phyloP scores from a whole-genome alignment of 2,113 vertebrate genomes.

The Petrocephalus microphthalmus region DNA sequence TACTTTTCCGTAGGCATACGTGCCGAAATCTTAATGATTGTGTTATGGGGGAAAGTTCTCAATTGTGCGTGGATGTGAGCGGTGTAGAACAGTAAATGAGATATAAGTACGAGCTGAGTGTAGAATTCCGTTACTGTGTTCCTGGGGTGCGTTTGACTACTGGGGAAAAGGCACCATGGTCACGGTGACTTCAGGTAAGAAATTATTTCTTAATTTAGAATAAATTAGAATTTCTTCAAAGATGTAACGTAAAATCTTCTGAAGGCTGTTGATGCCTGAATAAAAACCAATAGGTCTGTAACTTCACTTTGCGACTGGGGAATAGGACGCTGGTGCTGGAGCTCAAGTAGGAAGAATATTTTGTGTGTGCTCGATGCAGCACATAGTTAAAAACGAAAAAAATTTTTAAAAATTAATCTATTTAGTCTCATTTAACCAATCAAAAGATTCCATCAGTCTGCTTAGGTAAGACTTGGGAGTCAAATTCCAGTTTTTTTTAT shows the following conservation, averaged over 20 bases:
- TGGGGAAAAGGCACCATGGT: not conserved
- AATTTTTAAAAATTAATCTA: not conserved
- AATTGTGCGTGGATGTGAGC: not conserved
- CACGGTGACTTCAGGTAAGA: not conserved
- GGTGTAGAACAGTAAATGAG: not conserved
- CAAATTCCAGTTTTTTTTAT: not conserved
- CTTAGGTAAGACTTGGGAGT: not conserved
- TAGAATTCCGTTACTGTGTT: not conserved
- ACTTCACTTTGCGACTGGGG: not conserved
- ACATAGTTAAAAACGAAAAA: too few species aligned
- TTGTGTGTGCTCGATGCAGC: too few species aligned
- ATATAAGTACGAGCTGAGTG: not conserved
- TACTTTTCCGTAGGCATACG: not conserved
- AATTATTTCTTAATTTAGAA: not conserved
- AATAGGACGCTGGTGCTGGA: not conserved
- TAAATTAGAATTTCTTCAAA: not conserved
- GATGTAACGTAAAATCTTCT: not conserved
- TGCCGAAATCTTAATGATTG: not conserved
- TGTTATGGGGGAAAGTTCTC: not conserved
- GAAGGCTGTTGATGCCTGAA: not conserved
- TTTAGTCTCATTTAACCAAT: not conserved
- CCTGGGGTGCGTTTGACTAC: not conserved
- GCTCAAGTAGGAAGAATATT: not conserved
- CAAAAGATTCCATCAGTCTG: not conserved
- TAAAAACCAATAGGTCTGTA: not conserved